Evolutionary conservation across 2,888 invertebrate genomes (phyloP).

Genomic region (Mythimna pallens): DNA sequence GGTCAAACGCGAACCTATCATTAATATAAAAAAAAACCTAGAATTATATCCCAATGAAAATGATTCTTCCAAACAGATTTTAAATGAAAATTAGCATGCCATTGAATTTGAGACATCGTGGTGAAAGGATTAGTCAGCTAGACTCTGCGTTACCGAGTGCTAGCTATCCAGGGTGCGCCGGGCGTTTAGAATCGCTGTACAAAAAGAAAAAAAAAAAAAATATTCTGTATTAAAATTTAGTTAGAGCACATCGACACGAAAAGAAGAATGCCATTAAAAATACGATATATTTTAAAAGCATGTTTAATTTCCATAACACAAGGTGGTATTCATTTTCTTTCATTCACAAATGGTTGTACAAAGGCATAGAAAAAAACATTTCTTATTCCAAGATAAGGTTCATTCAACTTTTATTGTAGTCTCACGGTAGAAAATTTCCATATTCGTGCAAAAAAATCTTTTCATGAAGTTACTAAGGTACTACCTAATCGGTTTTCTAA

Average conservation of each 20-base stretch:
- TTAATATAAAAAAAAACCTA: too few relatives aligned
- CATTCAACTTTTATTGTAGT: slow-evolving; percentile 3
- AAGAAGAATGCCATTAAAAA: too few relatives aligned
- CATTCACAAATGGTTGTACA: neutral
- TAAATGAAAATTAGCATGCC: neutral
- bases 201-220: too few relatives aligned
- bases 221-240: too few relatives aligned
- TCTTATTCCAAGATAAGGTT: neutral
- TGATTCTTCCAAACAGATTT: too few relatives aligned
- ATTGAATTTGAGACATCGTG: too few relatives aligned
- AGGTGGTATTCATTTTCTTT: neutral
- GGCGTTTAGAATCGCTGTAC: too few relatives aligned
- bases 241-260: too few relatives aligned
- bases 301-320: neutral
- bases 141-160: too few relatives aligned
- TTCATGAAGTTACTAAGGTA: neutral
- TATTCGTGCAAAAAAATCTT: neutral
- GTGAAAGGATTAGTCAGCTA: too few relatives aligned
- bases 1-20: too few relatives aligned
- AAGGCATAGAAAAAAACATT: neutral
- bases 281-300: neutral
- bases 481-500: slow-evolving; percentile 10
- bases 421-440: slow-evolving; percentile 3
- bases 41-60: neutral
- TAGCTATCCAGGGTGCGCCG: too few relatives aligned